Evolutionary conservation across 2,113 vertebrate genomes (phyloP), one percentile per base, ranked within the genome.

Genomic region (Pampusana beccarii): DNA sequence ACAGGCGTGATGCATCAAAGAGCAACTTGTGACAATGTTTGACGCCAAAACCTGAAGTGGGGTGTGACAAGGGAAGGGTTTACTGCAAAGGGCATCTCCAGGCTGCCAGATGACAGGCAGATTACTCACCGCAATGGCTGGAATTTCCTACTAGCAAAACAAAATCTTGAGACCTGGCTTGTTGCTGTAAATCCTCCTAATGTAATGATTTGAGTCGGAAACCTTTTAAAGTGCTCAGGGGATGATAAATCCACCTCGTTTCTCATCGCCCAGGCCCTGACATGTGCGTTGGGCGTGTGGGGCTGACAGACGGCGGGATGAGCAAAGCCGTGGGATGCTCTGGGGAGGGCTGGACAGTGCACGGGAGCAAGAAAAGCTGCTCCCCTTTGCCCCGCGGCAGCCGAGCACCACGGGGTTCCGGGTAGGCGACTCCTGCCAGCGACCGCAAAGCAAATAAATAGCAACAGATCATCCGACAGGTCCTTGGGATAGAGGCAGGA

Each of bases 1-100:
- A 66, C 71, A 72, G 70, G 53, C 4, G 12, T 8, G 70, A 74
- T 29, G 69, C 89, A 65, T 48, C 61, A 16, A 9, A 64, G 81
- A 44, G 74, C 42, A 38, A 48, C 86, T 57, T 3, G 3, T 90
- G 96, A 86, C 61, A 61, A 7, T 4, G 57, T 57, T 64, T 36
- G 80, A 86, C 4, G 70, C 90, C 92, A 48, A 20, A 64, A 10
- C 13, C 67, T 33, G 48, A 62, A 67, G 64, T 2, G 72, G 89
- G 96, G 80, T 73, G 90, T 88, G 82, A 89, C 90, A 51, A 67
- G 87, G 85, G 96, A 92, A 96, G 95, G 87, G 81, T 94, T 95
- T 78, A 72, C 48, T 16, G 73, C 90, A 90, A 77, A 92, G 93
- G 89, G 93, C 89, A 95, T 74, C 86, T 95, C 70, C 84, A 40